Evolutionary conservation across 2,888 invertebrate genomes (phyloP).

Genomic region (Balanococcus diminutus): DNA sequence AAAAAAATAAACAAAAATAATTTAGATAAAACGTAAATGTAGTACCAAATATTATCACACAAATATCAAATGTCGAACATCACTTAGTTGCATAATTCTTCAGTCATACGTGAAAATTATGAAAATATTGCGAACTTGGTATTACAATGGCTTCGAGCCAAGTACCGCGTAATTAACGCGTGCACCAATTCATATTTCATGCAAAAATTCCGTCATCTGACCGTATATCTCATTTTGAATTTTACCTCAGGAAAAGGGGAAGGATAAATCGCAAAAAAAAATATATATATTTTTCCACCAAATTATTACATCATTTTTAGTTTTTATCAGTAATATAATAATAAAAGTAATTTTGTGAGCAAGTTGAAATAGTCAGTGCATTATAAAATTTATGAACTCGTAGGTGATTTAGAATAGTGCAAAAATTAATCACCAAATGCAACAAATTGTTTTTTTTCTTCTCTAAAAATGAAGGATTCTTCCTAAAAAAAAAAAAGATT

Average conservation of each 20-base stretch:
- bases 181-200: neutral
- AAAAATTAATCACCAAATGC: no score
- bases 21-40: neutral
- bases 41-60: neutral
- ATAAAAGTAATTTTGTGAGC: no score
- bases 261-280: neutral
- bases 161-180: neutral
- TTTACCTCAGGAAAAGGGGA: neutral
- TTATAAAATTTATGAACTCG: no score
- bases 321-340: neutral
- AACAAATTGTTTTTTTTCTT: no score
- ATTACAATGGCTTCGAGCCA: neutral
- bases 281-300: no score
- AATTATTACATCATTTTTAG: neutral
- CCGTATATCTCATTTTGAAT: neutral
- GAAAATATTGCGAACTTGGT: neutral
- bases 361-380: no score
- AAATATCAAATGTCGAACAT: conserved; percentile 15
- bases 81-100: neutral
- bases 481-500: no score
- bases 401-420: no score
- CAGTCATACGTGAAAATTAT: neutral
- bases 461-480: no score
- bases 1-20: neutral
- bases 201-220: neutral